Evolutionary conservation across 2,888 invertebrate genomes (phyloP).

Genomic region (Plemyria rubiginata): DNA sequence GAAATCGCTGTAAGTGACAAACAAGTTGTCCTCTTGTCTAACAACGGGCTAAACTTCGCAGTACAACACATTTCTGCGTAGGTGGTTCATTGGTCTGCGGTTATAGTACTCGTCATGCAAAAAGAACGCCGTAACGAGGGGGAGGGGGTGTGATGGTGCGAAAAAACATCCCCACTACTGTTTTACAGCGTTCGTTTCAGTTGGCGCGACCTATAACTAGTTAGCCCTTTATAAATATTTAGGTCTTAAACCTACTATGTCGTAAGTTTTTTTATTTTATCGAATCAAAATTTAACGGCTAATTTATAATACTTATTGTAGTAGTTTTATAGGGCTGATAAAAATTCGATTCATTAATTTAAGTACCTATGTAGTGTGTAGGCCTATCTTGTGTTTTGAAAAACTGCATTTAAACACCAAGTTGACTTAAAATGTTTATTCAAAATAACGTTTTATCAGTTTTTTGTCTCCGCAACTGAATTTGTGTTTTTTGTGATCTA

Average conservation of each 20-base stretch:
- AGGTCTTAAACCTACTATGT: not conserved
- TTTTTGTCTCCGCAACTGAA: conserved; percentile 15
- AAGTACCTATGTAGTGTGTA: not conserved
- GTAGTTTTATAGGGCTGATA: not conserved
- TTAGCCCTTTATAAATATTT: too few relatives aligned
- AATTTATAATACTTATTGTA: not conserved
- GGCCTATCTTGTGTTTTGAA: conserved; percentile 16
- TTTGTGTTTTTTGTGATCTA: conserved; percentile 10
- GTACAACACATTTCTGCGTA: too few relatives aligned
- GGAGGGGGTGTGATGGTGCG: too few relatives aligned
- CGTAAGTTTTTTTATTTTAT: not conserved
- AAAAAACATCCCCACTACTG: too few relatives aligned
- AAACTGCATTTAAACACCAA: conserved; percentile 31
- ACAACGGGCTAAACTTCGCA: too few relatives aligned
- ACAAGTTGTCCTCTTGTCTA: too few relatives aligned
- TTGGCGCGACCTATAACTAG: too few relatives aligned
- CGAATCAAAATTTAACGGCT: not conserved
- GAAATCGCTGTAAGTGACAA: too few relatives aligned
- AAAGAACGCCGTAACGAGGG: too few relatives aligned
- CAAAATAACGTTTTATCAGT: conserved; percentile 22
- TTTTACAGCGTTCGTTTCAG: too few relatives aligned
- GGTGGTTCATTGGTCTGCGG: too few relatives aligned
- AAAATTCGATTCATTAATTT: not conserved
- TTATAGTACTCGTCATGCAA: too few relatives aligned
- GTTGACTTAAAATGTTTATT: conserved; percentile 26